Percentiles rank a stretch among this genome's conserved stretches.
Conservation (phyloP, 2,888 invertebrate genomes). For the Drosophila borborema region DNA sequence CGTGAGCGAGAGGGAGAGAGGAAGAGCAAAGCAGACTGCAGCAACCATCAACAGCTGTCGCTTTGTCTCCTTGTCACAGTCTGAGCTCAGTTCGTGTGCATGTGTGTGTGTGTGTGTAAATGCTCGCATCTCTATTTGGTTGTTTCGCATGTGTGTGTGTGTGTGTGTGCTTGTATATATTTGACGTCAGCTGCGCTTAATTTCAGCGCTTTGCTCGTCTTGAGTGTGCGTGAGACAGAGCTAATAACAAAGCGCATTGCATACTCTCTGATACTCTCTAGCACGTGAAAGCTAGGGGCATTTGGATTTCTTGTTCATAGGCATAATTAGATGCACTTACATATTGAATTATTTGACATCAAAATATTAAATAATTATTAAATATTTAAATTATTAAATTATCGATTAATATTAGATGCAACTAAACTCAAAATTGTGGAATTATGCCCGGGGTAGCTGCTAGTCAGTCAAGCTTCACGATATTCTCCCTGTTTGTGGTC, state of each 20-base stretch:
- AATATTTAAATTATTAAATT: too few species aligned
- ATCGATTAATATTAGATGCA: too few species aligned
- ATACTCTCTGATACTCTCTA: constrained; percentile 31
- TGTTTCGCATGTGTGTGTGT: constrained; percentile 5
- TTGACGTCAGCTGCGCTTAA: constrained; percentile 67
- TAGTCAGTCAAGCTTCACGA: neutral
- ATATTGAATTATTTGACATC: too few species aligned
- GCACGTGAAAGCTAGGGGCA: too few species aligned
- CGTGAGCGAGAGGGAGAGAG: constrained; percentile 12
- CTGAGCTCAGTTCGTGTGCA: constrained; percentile 8
- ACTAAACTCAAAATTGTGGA: neutral
- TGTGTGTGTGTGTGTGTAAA: constrained; percentile 12
- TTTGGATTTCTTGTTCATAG: neutral
- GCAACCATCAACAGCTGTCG: constrained; percentile 56
- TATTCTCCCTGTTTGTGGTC: neutral
- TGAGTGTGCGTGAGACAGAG: constrained; percentile 59
- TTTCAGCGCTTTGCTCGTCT: constrained; percentile 66
- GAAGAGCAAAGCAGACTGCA: constrained; percentile 13
- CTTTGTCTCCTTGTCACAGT: constrained; percentile 26
- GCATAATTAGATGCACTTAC: neutral
- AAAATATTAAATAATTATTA: too few species aligned
- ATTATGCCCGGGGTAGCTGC: neutral
- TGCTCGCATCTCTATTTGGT: constrained; percentile 37
- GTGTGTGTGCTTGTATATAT: constrained; percentile 10
- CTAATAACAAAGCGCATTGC: constrained; percentile 63